These are phyloP conservation scores for Phortica okadai DNA, from an alignment of 2,888 invertebrate genomes.

Conservation along the genomic window DNA sequence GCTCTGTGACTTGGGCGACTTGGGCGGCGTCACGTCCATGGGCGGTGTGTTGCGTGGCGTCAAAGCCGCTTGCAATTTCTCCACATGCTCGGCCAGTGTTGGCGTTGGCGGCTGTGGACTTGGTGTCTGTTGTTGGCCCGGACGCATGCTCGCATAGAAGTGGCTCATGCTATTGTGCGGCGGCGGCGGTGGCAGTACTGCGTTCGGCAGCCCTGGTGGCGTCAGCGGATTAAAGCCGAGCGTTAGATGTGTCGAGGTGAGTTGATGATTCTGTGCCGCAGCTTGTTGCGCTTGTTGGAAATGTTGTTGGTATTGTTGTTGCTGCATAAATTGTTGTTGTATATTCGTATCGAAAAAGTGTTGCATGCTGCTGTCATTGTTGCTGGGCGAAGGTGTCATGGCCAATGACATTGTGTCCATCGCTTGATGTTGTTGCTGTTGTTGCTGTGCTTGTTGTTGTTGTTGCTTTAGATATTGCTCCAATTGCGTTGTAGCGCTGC, in stretches of 20 bases:
- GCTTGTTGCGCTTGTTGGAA: constrained; percentile 58
- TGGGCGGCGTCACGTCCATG: constrained; percentile 76
- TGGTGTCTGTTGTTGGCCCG: constrained; percentile 28
- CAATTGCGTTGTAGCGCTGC: constrained; percentile 58
- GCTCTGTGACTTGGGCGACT: constrained; percentile 65
- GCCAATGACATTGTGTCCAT: constrained; percentile 64
- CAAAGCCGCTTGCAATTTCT: constrained; percentile 65
- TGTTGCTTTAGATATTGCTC: constrained; percentile 70
- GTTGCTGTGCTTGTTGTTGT: constrained; percentile 58
- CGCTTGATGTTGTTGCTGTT: constrained; percentile 57
- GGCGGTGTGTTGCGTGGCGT: constrained; percentile 74
- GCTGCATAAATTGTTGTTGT: constrained; percentile 67
- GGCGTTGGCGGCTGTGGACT: constrained; percentile 24
- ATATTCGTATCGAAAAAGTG: constrained; percentile 57
- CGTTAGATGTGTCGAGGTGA: constrained; percentile 76
- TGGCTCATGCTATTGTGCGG: constrained; percentile 52
- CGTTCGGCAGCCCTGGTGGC: constrained; percentile 79
- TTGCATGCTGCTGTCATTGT: constrained; percentile 64
- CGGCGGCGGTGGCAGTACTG: constrained; percentile 56
- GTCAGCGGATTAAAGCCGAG: constrained; percentile 81
- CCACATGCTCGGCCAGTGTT: constrained; percentile 46
- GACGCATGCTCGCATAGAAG: constrained; percentile 59
- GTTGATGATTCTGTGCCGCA: constrained; percentile 55
- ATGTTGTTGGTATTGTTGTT: constrained; percentile 64
- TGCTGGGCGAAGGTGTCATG: constrained; percentile 73